A percentile compares a stretch with the other conserved stretches of the same genome.
Evolutionary conservation across 2,797 vertebrate species (phyloP).

Genomic region (Esox lucius): DNA sequence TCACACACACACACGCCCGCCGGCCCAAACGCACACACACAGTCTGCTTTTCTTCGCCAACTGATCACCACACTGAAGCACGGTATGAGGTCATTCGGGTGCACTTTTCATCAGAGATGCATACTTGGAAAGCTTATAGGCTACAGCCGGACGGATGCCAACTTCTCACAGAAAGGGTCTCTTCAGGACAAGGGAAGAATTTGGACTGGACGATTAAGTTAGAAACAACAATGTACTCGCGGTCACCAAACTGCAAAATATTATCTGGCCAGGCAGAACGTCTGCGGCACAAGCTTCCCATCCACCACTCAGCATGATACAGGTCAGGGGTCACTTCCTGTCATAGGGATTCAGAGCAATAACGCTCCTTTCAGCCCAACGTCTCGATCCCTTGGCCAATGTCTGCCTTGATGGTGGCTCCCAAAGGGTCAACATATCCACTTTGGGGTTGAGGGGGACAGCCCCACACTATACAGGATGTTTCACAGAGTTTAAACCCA

Average conservation of each 20-base stretch:
- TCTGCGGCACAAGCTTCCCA: slow-evolving; percentile 37
- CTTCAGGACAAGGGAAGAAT: slow-evolving; percentile 44
- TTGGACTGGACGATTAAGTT: slow-evolving; percentile 42
- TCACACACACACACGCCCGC: not conserved
- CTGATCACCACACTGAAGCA: not conserved
- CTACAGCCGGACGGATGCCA: slow-evolving; percentile 39
- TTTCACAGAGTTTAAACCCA: slow-evolving; percentile 30
- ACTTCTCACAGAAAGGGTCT: slow-evolving; percentile 38
- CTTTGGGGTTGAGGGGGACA: slow-evolving; percentile 15
- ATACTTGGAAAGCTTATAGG: slow-evolving; percentile 14
- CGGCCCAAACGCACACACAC: not conserved
- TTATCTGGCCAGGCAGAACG: slow-evolving; percentile 48
- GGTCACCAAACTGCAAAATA: slow-evolving; percentile 41
- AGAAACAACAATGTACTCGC: slow-evolving; percentile 56
- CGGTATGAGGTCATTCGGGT: slow-evolving; percentile 25
- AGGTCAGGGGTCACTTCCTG: slow-evolving; percentile 59
- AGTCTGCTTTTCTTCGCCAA: not conserved
- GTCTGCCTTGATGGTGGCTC: slow-evolving; percentile 10
- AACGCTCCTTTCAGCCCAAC: slow-evolving; percentile 46
- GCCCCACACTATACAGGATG: slow-evolving; percentile 18
- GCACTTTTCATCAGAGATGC: slow-evolving; percentile 36
- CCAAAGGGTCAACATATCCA: slow-evolving; percentile 35
- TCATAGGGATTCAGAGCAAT: slow-evolving; percentile 49
- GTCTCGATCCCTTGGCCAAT: slow-evolving; percentile 30
- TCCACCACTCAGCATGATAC: slow-evolving; percentile 50